A percentile compares a stretch with the other conserved stretches of the same genome.
phyloP scores from a whole-genome alignment of 1,140 invertebrate species.

The Penaeus japonicus region DNA sequence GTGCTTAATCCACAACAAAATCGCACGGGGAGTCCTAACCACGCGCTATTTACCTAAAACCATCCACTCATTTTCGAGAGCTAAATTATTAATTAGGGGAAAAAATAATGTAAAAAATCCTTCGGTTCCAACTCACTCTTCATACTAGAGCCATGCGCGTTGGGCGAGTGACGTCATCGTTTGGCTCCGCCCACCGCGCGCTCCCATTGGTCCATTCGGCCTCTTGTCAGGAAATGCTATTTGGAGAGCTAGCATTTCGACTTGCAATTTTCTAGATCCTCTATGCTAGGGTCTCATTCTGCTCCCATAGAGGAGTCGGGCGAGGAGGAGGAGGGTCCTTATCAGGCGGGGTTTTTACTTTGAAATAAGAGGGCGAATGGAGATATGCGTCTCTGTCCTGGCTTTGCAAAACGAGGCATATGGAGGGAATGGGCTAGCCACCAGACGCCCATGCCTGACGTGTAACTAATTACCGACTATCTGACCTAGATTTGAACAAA shows the following conservation, averaged over 20 bases:
- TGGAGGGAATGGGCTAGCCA: not conserved
- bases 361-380: no score
- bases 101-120: conserved; percentile 34
- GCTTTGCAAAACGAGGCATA: not conserved
- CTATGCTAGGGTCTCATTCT: conserved; percentile 54
- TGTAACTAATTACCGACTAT: conserved; percentile 23
- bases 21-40: not conserved
- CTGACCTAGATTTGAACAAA: not conserved
- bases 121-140: not conserved
- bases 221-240: conserved; percentile 58
- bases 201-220: conserved; percentile 41
- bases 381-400: no score
- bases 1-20: not conserved
- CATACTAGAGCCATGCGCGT: conserved; percentile 38
- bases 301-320: conserved; percentile 41
- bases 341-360: not conserved
- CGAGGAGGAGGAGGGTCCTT: not conserved
- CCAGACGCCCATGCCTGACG: conserved; percentile 42
- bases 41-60: no score
- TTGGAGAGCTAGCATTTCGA: conserved; percentile 56
- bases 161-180: conserved; percentile 38
- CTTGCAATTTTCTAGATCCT: conserved; percentile 57
- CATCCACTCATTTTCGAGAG: no score
- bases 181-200: conserved; percentile 33
- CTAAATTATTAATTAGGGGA: not conserved